A percentile compares a stretch with the other conserved stretches of the same genome.
These are phyloP conservation scores for Corvus moneduloides DNA, from an alignment of 2,113 vertebrate genomes.

Conservation along the genomic window DNA sequence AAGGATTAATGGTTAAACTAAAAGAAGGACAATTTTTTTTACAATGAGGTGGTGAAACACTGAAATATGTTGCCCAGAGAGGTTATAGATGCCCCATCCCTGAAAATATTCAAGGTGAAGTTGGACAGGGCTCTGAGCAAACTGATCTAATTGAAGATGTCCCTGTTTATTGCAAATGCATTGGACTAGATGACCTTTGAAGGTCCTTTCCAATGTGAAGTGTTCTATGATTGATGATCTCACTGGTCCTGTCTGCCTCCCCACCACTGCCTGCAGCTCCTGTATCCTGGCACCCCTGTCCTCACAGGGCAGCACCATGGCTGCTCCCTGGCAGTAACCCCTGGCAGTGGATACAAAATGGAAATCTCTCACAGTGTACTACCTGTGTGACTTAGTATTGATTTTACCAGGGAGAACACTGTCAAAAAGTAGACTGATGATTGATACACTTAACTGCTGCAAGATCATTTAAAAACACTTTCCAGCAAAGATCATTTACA, in stretches of 20 bases:
- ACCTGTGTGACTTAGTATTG: neutral
- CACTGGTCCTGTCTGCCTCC: neutral
- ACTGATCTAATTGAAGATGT: neutral
- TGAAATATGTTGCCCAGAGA: neutral
- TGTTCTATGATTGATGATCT: neutral
- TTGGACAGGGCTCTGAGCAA: neutral
- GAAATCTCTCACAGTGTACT: neutral
- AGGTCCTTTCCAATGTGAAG: neutral
- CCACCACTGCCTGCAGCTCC: neutral
- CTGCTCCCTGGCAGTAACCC: neutral
- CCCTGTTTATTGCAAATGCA: neutral
- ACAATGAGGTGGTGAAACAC: neutral
- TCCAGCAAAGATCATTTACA: neutral
- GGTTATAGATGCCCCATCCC: neutral
- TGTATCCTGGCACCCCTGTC: neutral
- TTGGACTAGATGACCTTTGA: neutral
- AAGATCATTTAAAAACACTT: neutral
- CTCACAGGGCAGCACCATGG: rapidly evolving
- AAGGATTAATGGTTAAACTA: neutral
- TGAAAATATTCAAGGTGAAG: neutral
- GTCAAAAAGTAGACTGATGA: neutral
- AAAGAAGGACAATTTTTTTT: neutral
- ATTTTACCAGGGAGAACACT: neutral
- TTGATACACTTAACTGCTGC: neutral
- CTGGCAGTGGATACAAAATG: neutral